Conservation (phyloP, 2,113 vertebrate species). For the Riparia riparia region DNA sequence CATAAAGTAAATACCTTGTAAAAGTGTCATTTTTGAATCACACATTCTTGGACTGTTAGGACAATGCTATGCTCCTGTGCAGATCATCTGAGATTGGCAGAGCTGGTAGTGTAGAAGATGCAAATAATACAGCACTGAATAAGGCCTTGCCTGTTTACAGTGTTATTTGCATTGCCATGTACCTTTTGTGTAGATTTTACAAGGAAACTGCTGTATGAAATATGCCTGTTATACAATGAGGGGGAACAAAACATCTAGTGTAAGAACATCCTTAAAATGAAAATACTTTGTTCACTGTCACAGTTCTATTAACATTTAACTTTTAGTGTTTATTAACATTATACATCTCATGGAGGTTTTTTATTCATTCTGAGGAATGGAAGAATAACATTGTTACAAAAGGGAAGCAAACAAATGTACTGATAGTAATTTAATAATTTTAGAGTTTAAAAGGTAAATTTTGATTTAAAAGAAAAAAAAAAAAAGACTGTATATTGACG, state of each 20-base stretch:
- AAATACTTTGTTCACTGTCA: neutral
- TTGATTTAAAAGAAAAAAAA: neutral
- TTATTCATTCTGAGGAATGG: neutral
- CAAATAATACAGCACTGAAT: neutral
- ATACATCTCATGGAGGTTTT: neutral
- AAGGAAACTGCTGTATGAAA: neutral
- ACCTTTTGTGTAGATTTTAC: neutral
- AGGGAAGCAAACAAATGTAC: neutral
- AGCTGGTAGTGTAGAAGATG: neutral
- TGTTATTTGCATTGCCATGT: neutral
- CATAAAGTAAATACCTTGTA: neutral
- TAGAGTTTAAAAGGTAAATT: neutral
- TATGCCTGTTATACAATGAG: neutral
- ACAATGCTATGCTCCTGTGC: neutral
- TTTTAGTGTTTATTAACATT: neutral
- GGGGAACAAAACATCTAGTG: neutral
- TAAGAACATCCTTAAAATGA: neutral
- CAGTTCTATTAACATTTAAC: neutral
- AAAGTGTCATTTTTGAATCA: neutral
- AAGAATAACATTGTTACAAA: neutral
- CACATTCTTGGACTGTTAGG: neutral
- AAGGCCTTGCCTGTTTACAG: neutral
- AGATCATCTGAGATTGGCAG: neutral
- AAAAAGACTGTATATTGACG: neutral
- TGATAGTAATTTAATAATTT: neutral